Base-by-base conservation (phyloP, 2,888 invertebrate genomes). In the Taenaris catops region DNA sequence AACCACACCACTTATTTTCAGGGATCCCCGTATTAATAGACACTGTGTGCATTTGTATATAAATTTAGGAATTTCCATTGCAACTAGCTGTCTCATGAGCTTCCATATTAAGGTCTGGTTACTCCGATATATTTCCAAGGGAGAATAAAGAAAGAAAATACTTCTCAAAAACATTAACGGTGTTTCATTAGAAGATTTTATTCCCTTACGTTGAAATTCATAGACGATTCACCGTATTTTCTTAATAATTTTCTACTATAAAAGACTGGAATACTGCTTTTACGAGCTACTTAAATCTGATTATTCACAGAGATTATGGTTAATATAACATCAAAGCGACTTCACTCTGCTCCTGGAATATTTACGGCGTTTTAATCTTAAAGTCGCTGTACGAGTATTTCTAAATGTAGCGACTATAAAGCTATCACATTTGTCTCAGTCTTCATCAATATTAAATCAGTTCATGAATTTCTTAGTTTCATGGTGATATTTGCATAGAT, bases 351-450 rank as follows among this genome's bases (percentile, higher is more conserved):
- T 60, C 66, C 63, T 69, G 61, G 66, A 75, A 74, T 72, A 72
- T 75, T 74, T 65, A 66, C 60, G 67, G 68, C 74, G 72, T 74
- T 75, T 73, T 63, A 68, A 66, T 69, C 62, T 64, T 67, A 69
- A 68, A 61, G 51, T 51, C 54, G 54, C 34, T 58, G 2, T 14
- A 25, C n/a, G 7, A 12, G 14, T 7, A 12, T 5, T 25, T 17
- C 2, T 8, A 8, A 9, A 4, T 17, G 4, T 17, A 8, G n/a
- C 14, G 8, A 2, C 9, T 1, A 9, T 10, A 21, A 2, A 8
- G 20, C 8, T 10, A 2, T 10, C 21, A 8, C 5, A 9, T 4
- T n/a, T 21, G 2, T 8, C 7, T 21, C 9, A 5, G 9, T 21
- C 8, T 21, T 21, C 8, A 7, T n/a, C n/a, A n/a, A 19, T 8